Conservation (phyloP, 1,140 invertebrate species). For the Papilio glaucus region DNA sequence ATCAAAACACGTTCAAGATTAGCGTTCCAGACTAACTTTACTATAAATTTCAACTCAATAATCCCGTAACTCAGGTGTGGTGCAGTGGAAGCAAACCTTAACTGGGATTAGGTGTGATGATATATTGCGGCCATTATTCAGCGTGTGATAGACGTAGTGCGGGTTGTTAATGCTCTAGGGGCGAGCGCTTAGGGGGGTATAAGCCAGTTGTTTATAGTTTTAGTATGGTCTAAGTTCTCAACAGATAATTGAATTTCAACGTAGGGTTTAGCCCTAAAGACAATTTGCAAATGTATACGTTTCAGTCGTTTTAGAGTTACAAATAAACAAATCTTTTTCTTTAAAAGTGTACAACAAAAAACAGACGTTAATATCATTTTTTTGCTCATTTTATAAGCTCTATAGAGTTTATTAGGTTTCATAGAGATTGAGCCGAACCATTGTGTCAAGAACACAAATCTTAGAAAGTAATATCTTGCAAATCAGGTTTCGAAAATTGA, state of each 20-base stretch:
- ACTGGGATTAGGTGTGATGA: constrained; percentile 7
- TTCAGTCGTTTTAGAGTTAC: not conserved
- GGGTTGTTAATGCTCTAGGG: not conserved
- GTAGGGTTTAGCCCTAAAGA: not conserved
- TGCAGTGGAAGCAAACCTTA: constrained; percentile 3
- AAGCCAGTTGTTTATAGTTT: constrained; percentile 10
- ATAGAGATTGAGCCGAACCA: too few species aligned
- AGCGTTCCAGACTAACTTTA: not conserved
- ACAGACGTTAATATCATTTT: too few species aligned
- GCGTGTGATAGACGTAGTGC: not conserved
- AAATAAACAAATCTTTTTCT: too few species aligned
- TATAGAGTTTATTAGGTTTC: too few species aligned
- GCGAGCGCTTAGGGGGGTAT: not conserved
- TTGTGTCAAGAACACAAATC: too few species aligned
- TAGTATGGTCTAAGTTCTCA: not conserved
- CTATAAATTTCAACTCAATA: not conserved
- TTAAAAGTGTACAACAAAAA: too few species aligned
- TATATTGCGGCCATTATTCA: constrained; percentile 13
- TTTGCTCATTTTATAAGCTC: too few species aligned
- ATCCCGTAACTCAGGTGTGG: constrained; percentile 3
- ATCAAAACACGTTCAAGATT: not conserved
- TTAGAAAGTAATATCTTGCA: too few species aligned
- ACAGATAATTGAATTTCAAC: not conserved
- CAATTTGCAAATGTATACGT: not conserved
- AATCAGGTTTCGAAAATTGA: too few species aligned